phyloP scores from a whole-genome alignment of 1,140 invertebrate genomes.

The Eciton burchellii region DNA sequence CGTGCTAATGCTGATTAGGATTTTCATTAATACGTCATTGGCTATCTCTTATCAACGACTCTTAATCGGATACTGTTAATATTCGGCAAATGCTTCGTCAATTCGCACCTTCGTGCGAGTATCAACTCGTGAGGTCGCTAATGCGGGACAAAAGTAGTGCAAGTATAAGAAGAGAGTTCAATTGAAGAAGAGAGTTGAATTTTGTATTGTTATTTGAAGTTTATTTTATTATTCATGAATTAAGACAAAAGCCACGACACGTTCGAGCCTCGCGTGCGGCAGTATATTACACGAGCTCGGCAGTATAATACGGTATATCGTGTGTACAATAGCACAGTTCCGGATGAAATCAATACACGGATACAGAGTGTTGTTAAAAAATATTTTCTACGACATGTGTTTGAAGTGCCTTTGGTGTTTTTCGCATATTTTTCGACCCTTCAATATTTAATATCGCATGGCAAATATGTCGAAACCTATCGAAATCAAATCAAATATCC shows the following conservation, averaged over 20 bases:
- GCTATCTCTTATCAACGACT: not conserved
- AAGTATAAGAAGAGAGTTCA: not conserved
- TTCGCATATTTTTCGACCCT: not conserved
- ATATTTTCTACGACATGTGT: not conserved
- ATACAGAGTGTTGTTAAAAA: too few species aligned
- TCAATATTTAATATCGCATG: not conserved
- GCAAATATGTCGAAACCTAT: too few species aligned
- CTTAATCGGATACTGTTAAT: not conserved
- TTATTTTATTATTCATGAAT: too few species aligned
- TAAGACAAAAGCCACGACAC: too few species aligned
- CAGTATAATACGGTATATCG: too few species aligned
- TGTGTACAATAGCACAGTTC: too few species aligned
- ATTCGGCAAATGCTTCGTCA: not conserved
- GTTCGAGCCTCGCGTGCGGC: too few species aligned
- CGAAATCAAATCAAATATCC: not conserved
- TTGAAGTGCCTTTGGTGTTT: too few species aligned
- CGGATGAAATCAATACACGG: too few species aligned
- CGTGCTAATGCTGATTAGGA: conserved; percentile 20
- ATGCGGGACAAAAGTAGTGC: not conserved
- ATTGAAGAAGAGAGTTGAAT: too few species aligned
- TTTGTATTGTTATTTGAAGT: too few species aligned
- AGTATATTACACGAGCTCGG: too few species aligned
- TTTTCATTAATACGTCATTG: not conserved
- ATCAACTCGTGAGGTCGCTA: not conserved
- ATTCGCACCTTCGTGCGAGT: not conserved